These are phyloP conservation scores for Tethya wilhelma DNA, from an alignment of 37 sponge, comb jelly and placozoan genomes.

Conservation along the genomic window DNA sequence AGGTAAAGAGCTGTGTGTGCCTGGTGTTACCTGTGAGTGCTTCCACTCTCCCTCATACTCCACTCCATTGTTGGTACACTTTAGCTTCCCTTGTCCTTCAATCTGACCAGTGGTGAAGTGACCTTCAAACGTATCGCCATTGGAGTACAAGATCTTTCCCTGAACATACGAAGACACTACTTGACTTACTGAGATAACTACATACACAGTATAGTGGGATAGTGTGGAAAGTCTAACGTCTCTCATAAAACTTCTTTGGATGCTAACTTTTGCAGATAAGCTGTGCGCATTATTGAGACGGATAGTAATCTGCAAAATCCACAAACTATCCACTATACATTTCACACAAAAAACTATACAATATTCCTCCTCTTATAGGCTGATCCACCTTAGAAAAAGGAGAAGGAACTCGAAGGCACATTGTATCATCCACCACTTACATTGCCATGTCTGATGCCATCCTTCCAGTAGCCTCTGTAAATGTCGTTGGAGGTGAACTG, in stretches of 20 bases:
- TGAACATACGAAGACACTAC: conserved; percentile 10
- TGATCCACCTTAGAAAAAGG: background rate
- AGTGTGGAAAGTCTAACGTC: too few species aligned
- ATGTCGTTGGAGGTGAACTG: conserved; percentile 69
- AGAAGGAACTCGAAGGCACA: too few species aligned
- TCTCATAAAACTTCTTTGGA: too few species aligned
- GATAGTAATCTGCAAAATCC: too few species aligned
- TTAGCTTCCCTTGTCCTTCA: conserved; percentile 74
- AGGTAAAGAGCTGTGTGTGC: background rate
- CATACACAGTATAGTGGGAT: too few species aligned
- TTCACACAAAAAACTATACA: too few species aligned
- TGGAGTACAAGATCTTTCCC: conserved; percentile 80
- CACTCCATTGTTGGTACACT: conserved; percentile 59
- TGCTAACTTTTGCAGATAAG: too few species aligned
- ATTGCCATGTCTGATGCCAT: conserved; percentile 78
- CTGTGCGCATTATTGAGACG: too few species aligned
- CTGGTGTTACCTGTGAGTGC: conserved; percentile 58
- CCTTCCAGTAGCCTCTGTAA: conserved; percentile 82
- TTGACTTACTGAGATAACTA: too few species aligned
- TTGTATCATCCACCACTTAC: conserved; percentile 18
- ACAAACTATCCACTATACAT: too few species aligned
- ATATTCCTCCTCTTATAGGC: too few species aligned
- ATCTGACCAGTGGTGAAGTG: conserved; percentile 74
- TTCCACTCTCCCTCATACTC: conserved; percentile 84
- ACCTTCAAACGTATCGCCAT: conserved; percentile 87